Conservation (phyloP, 2,797 vertebrate genomes). For the Poeciliopsis turneri region DNA sequence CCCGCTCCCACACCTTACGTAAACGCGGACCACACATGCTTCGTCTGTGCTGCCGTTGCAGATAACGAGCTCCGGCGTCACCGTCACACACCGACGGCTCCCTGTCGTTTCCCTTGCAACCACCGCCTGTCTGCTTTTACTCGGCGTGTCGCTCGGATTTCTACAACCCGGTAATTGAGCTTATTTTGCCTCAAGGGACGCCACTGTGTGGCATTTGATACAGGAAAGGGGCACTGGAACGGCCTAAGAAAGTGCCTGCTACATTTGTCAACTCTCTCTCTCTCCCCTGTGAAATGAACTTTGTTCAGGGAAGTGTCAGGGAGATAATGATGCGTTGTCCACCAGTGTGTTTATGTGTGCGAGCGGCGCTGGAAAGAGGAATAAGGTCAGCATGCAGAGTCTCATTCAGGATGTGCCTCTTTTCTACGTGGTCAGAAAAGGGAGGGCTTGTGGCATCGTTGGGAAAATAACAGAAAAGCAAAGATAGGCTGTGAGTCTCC, state of each 20-base stretch:
- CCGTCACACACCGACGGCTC: constrained; percentile 17
- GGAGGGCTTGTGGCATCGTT: neutral
- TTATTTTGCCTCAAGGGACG: constrained; percentile 24
- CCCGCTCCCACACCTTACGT: constrained; percentile 27
- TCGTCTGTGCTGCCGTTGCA: constrained; percentile 14
- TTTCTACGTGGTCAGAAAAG: constrained; percentile 9
- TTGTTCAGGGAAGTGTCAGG: constrained; percentile 46
- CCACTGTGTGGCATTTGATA: constrained; percentile 34
- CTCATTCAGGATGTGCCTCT: constrained; percentile 33
- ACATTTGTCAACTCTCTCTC: constrained; percentile 26
- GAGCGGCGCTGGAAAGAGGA: constrained; percentile 16
- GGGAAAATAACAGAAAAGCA: neutral
- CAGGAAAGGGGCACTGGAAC: constrained; percentile 17
- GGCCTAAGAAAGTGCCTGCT: constrained; percentile 34
- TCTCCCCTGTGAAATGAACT: constrained; percentile 50
- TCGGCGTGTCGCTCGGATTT: constrained; percentile 26
- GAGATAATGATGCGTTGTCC: constrained; percentile 36
- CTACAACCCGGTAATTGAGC: constrained; percentile 9
- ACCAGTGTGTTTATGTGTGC: constrained; percentile 18
- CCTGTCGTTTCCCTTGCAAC: neutral
- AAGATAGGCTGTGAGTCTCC: neutral
- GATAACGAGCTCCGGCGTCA: constrained; percentile 25
- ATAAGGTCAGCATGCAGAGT: constrained; percentile 30
- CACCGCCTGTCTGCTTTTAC: neutral
- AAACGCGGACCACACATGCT: constrained; percentile 33